Conservation (phyloP, 2,113 vertebrate species). For the Anolis carolinensis region DNA sequence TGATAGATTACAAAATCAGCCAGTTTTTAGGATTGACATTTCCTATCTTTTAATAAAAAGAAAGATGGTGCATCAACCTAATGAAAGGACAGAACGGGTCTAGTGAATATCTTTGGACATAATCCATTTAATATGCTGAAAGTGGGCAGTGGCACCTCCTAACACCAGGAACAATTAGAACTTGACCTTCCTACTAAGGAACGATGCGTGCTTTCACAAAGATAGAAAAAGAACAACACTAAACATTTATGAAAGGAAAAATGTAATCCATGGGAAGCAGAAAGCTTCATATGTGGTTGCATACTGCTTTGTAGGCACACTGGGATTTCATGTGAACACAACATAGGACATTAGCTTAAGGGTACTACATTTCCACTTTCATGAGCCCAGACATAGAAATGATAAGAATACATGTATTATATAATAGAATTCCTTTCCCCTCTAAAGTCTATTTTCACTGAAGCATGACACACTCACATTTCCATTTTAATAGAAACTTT, state of each 20-base stretch:
- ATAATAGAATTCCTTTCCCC: not conserved
- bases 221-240: not conserved
- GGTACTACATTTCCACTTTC: not conserved
- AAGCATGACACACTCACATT: not conserved
- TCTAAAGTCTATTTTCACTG: not conserved
- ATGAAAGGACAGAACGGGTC: not conserved
- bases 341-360: not conserved
- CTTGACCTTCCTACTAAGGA: not conserved
- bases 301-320: not conserved
- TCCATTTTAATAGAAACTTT: not conserved
- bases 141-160: not conserved
- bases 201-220: not conserved
- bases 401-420: not conserved
- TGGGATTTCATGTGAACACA: not conserved
- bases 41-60: not conserved
- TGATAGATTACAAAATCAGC: not conserved
- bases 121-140: not conserved
- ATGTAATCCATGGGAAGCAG: not conserved
- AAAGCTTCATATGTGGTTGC: not conserved
- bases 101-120: not conserved
- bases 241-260: not conserved
- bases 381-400: not conserved
- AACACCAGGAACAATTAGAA: not conserved
- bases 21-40: not conserved
- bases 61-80: not conserved